phyloP scores from a whole-genome alignment of 2,113 vertebrate species.

The Urocolius indicus region DNA sequence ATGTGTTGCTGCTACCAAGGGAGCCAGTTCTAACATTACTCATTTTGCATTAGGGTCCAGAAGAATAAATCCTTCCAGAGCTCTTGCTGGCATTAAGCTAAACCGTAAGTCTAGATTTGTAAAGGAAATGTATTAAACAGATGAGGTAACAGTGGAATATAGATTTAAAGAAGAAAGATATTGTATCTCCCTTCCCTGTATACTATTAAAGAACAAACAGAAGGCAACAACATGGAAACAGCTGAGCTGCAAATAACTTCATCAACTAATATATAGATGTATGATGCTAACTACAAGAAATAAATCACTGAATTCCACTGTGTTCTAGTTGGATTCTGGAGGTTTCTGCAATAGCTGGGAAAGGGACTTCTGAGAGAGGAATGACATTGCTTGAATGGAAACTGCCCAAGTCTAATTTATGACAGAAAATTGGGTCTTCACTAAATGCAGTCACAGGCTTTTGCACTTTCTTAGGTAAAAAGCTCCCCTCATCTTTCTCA shows the following conservation, averaged over 20 bases:
- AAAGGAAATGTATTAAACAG: constrained; percentile 57
- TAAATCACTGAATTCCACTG: background rate
- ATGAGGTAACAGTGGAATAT: constrained; percentile 20
- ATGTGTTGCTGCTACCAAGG: constrained; percentile 58
- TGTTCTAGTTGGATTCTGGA: background rate
- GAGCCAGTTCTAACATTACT: constrained; percentile 63
- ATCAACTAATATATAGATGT: background rate
- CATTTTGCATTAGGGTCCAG: constrained; percentile 62
- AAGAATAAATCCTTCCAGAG: constrained; percentile 63
- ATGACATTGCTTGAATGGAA: background rate
- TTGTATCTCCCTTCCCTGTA: background rate
- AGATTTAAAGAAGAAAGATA: background rate
- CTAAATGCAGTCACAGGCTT: background rate
- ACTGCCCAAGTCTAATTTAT: background rate
- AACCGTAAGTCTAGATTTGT: constrained; percentile 61
- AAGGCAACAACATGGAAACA: background rate
- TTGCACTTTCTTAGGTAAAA: background rate
- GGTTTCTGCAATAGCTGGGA: background rate
- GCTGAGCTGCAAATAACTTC: background rate
- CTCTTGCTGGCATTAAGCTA: constrained; percentile 59
- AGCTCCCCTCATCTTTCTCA: background rate
- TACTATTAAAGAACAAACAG: background rate
- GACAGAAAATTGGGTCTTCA: background rate
- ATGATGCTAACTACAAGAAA: background rate
- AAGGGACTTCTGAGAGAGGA: background rate